Base-by-base conservation (phyloP, 1,140 invertebrate genomes). In the Bombus fervidus region DNA sequence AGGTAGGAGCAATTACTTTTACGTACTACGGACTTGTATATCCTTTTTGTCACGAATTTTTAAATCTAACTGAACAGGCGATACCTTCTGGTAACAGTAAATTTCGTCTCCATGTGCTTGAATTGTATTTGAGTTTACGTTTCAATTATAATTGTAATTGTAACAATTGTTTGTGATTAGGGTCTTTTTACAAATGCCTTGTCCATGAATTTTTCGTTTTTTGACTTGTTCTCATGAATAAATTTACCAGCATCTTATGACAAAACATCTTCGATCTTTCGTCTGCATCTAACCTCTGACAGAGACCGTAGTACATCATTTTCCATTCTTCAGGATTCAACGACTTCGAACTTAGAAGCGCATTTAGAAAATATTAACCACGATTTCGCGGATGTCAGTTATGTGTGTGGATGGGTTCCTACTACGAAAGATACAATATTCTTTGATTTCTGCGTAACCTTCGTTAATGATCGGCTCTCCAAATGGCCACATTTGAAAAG, bases 321-420 rank as follows among this genome's bases (percentile, higher is more conserved):
- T 89, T 72, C 62, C 73, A 28, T 90, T 78, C 80, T 68, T 87
- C 37, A 92, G 88, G 83, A 88, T 74, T 74, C 81, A 39, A 59
- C 53, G 25, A 80, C 13, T 72, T 84, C 18, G 34, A 84, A 91
- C 85, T 84, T 92, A 88, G 86, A 72, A 41, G 43, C 79, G 69
- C 62, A 89, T n/a, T 93, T 94, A 76, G 74, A 81, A 69, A 84
- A 75, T 9, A 89, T 95, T 83, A 92, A 95, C 83, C 81, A 92
- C 57, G 93, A 95, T 91, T 93, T 97, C 43, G 95, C 93, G 76
- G 90, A 95, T 62, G 93, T 94, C 85, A 97, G 96, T 93, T 97
- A 96, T 83, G 87, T 96, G 59, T 94, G 94, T 93, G 96, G 95
- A 66, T 96, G 95, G 94, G 87, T 79, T 39, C 96, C 96, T 39